Percentiles rank a stretch among this genome's conserved stretches.
These are phyloP conservation scores for Formica exsecta DNA, from an alignment of 1,140 invertebrate genomes.

Conservation along the genomic window DNA sequence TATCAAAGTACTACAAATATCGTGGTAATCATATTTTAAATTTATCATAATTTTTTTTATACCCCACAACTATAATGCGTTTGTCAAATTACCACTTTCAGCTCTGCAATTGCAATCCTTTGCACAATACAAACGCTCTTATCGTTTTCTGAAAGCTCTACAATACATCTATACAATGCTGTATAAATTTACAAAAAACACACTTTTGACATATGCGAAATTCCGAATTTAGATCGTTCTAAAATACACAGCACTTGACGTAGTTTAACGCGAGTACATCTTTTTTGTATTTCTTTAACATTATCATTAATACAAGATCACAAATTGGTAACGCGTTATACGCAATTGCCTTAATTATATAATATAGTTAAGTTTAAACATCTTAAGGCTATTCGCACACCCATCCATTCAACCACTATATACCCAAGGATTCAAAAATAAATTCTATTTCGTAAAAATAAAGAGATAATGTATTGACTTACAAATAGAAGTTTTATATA, in stretches of 20 bases:
- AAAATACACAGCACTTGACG: conserved; percentile 55
- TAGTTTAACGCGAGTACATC: conserved; percentile 21
- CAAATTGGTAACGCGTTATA: conserved; percentile 72
- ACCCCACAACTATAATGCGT: conserved; percentile 24
- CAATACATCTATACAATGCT: conserved; percentile 27
- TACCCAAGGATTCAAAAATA: conserved; percentile 81
- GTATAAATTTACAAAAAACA: conserved; percentile 69
- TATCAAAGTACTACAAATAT: conserved; percentile 22
- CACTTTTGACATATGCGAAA: conserved; percentile 42
- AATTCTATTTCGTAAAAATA: conserved; percentile 83
- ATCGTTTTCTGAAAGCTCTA: conserved; percentile 22
- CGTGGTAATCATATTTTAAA: conserved; percentile 19
- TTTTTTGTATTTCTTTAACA: conserved; percentile 59
- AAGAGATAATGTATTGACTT: conserved; percentile 83
- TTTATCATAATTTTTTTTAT: conserved; percentile 18
- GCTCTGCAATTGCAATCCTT: conserved; percentile 37
- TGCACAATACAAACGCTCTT: conserved; percentile 32
- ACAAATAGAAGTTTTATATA: conserved; percentile 83
- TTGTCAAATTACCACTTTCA: conserved; percentile 37
- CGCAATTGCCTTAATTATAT: conserved; percentile 67
- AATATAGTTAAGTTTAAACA: conserved; percentile 70
- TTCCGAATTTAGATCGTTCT: conserved; percentile 48
- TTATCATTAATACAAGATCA: conserved; percentile 70
- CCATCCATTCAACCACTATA: conserved; percentile 76
- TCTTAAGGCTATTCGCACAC: conserved; percentile 73